Evolutionary conservation across 2,113 vertebrate species (phyloP).

Genomic region (Dipodomys spectabilis): DNA sequence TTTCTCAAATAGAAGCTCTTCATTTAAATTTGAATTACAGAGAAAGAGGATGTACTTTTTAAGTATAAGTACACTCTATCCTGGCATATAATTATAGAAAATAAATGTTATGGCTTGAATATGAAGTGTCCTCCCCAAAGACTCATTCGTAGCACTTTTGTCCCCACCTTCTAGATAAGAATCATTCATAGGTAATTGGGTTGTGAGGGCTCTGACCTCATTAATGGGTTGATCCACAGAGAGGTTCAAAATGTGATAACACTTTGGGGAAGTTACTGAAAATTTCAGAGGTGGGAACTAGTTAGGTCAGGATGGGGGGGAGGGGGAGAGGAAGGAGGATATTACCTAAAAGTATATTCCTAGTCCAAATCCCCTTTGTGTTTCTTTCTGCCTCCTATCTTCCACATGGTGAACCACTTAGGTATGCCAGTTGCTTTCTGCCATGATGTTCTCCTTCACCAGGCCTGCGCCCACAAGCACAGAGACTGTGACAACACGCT

Average conservation of each 20-base stretch:
- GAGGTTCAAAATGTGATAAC: not conserved
- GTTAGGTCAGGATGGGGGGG: no score
- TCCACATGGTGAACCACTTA: not conserved
- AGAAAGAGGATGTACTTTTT: not conserved
- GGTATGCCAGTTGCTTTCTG: not conserved
- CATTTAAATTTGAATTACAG: slow-evolving; percentile 1
- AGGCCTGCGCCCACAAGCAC: not conserved
- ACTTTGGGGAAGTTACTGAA: not conserved
- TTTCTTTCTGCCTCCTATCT: not conserved
- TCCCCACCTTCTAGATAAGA: no score
- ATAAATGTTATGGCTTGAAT: slow-evolving; percentile 3
- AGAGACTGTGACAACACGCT: not conserved
- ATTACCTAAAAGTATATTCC: no score
- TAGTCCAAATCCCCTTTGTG: no score
- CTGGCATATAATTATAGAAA: slow-evolving; percentile 50
- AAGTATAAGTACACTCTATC: not conserved
- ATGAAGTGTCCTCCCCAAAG: not conserved
- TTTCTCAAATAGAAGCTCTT: not conserved
- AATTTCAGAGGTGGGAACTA: not conserved
- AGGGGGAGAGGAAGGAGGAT: no score
- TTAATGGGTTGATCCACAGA: not conserved
- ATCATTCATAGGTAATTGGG: no score
- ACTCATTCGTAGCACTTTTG: not conserved
- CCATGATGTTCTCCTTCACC: not conserved
- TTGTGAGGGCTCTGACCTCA: not conserved